Base-by-base conservation (phyloP, 2,113 vertebrate species). In the Bolborhynchus lineola region DNA sequence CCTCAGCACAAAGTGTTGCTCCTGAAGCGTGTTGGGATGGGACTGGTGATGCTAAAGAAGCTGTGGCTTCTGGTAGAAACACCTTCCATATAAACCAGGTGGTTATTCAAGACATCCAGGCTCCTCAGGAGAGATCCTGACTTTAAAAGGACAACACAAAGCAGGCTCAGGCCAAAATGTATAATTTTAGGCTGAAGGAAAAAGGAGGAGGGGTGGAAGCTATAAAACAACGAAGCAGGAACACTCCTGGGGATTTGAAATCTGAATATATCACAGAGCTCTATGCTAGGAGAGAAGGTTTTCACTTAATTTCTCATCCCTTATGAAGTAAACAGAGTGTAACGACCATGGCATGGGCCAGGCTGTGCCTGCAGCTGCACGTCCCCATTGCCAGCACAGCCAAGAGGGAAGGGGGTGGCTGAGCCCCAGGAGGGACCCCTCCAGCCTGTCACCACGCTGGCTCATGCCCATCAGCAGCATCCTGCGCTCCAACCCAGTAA, bases 221-320 rank as follows among this genome's bases (percentile, higher is more conserved):
- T 72, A 62, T 86, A 81, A 63, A 93, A 86, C 76, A 92, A 65
- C n/a, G 46, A 47, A 74, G 80, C 82, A 55, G 86, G 29, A 83
- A 82, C 83, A 64, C 68, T 83, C 59, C 10, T 2, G 2, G 33
- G 65, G 72, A 78, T 60, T 70, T 70, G 47, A 88, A 49, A 42
- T 0, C 82, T 83, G 55, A 49, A 70, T 14, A 65, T 64, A 53
- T 46, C 25, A 21, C 44, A 33, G 59, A 88, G 46, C 28, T 81
- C 53, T 18, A 9, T 62, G 88, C 82, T 91, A 88, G 50, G 60
- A 82, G 52, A 85, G 64, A 59, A 42, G 47, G 46, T 93, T 75
- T 47, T 53, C 93, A 90, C 82, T 49, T 78, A 7, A 81, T 92
- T 94, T 88, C 72, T 79, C 86, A 92, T 62, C 47, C 82, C 20